These are phyloP conservation scores for Psittacula cyanocephala DNA, from an alignment of 2,113 vertebrate genomes.

Conservation along the genomic window DNA sequence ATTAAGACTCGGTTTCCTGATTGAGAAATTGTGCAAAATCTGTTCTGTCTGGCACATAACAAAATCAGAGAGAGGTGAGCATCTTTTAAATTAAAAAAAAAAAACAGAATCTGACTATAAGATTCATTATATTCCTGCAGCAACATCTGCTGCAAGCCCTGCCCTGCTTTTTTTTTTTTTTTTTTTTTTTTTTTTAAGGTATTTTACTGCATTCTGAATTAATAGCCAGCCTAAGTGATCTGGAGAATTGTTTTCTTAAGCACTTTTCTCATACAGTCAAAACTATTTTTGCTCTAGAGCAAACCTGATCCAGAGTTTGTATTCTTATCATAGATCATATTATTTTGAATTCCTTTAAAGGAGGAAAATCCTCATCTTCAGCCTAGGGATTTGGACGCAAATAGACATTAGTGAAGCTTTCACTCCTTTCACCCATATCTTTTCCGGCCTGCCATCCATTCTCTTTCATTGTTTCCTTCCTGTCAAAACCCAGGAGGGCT, in stretches of 20 bases:
- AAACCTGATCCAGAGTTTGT: neutral
- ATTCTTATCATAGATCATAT: neutral
- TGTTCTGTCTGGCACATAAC: neutral
- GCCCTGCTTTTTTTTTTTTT: neutral
- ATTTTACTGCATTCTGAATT: neutral
- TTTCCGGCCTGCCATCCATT: neutral
- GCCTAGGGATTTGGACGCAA: neutral
- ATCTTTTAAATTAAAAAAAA: neutral
- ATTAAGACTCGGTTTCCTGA: neutral
- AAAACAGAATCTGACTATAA: neutral
- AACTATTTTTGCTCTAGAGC: neutral
- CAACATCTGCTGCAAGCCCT: neutral
- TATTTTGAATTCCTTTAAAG: neutral
- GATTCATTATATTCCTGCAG: neutral
- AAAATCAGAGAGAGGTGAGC: neutral
- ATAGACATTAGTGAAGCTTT: constrained; percentile 26
- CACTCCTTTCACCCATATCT: constrained; percentile 17
- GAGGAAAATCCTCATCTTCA: neutral
- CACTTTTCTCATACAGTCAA: neutral
- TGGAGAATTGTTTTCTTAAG: neutral
- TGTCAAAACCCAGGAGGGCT: constrained; percentile 34
- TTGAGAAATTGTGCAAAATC: neutral
- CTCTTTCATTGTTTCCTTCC: constrained; percentile 55
- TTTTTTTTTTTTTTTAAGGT: neutral
- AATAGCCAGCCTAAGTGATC: neutral